Conservation (phyloP, 2,888 invertebrate species). For the Drosophila cyrtoloma region DNA sequence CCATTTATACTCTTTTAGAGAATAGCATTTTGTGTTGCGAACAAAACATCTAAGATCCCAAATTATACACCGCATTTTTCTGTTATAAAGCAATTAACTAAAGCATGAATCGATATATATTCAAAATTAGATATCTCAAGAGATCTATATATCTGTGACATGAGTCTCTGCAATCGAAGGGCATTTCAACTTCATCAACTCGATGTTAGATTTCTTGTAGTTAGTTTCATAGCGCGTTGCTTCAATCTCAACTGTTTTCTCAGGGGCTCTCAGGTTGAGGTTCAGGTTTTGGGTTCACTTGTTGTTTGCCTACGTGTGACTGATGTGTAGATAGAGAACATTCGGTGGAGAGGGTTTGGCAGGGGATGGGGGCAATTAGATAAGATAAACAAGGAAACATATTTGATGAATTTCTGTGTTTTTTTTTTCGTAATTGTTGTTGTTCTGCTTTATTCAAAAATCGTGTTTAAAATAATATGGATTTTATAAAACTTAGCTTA, state of each 20-base stretch:
- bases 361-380: not conserved
- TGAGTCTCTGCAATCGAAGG: not conserved
- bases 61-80: not conserved
- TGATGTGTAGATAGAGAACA: not conserved
- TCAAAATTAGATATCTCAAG: not conserved
- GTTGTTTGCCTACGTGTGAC: constrained; percentile 24
- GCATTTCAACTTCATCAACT: constrained; percentile 3
- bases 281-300: constrained; percentile 9
- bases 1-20: too few relatives aligned
- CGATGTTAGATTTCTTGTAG: not conserved
- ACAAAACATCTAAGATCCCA: not conserved
- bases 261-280: constrained; percentile 7
- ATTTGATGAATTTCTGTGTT: constrained; percentile 11
- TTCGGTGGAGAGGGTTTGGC: fast-evolving
- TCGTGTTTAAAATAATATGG: constrained; percentile 44
- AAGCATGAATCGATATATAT: not conserved
- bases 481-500: constrained; percentile 52
- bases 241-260: not conserved
- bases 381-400: constrained; percentile 22
- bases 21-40: not conserved
- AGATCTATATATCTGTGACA: not conserved
- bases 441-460: constrained; percentile 73
- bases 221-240: constrained; percentile 6
- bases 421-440: constrained; percentile 29
- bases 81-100: not conserved